Conservation (phyloP, 2,797 vertebrate genomes). For the Hypotaenidia okinawae region DNA sequence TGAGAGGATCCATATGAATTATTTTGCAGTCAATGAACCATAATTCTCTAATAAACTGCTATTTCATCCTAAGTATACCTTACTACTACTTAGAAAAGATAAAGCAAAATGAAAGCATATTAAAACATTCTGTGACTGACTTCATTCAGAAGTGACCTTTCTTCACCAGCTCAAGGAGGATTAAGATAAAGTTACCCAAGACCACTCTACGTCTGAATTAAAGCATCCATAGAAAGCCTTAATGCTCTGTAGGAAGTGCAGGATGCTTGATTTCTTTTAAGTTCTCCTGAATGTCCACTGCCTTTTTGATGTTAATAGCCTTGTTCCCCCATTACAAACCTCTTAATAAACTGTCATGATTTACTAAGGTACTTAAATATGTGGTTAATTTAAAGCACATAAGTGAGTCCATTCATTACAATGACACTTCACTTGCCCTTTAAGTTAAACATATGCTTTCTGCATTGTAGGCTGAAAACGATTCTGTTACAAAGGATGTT, state of each 20-base stretch:
- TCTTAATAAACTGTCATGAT: not conserved
- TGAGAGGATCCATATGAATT: not conserved
- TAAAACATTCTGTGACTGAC: not conserved
- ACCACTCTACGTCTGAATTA: not conserved
- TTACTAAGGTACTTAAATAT: constrained; percentile 7
- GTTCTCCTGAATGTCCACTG: not conserved
- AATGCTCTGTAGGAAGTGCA: not conserved
- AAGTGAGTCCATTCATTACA: not conserved
- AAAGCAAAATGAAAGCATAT: constrained; percentile 7
- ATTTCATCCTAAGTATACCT: not conserved
- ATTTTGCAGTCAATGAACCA: not conserved
- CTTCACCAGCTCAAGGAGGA: not conserved
- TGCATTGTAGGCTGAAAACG: not conserved
- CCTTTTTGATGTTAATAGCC: not conserved
- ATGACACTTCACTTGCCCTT: not conserved
- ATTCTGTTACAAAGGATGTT: not conserved
- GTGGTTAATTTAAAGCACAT: constrained; percentile 1
- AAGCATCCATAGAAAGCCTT: not conserved
- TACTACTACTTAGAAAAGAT: not conserved
- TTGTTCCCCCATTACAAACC: not conserved
- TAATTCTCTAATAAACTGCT: constrained; percentile 2
- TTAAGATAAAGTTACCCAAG: not conserved
- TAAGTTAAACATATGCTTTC: not conserved
- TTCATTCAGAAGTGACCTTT: not conserved
- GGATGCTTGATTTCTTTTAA: not conserved